A percentile compares a stretch with the other conserved stretches of the same genome.
phyloP scores from a whole-genome alignment of 2,113 vertebrate species.

The Xiphorhynchus elegans region DNA sequence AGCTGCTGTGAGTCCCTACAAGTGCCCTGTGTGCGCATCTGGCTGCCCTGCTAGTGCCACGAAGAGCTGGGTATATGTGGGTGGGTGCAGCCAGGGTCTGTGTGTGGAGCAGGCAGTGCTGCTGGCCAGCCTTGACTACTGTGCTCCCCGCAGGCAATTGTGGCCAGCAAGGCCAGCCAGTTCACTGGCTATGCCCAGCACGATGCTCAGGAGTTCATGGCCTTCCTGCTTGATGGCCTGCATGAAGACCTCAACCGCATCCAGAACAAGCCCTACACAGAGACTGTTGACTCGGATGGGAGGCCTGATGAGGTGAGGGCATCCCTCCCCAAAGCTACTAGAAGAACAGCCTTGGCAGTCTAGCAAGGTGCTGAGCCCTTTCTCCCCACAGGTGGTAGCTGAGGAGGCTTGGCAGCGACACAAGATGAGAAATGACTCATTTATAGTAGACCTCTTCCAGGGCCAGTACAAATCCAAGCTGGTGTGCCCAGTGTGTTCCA shows the following conservation, averaged over 20 bases:
- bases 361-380: neutral
- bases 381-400: conserved; percentile 86
- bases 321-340: neutral
- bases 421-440: conserved; percentile 98
- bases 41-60: neutral
- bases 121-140: neutral
- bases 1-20: neutral
- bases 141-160: conserved; percentile 82
- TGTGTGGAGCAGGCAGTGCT: neutral
- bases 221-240: conserved; percentile 95
- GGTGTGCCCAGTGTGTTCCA: conserved; percentile 95
- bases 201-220: conserved; percentile 99
- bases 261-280: conserved; percentile 97
- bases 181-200: conserved; percentile 98
- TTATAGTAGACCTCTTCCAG: conserved; percentile 98
- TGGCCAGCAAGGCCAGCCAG: conserved; percentile 97
- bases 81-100: neutral
- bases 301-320: conserved; percentile 88
- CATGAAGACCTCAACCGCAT: conserved; percentile 98
- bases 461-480: conserved; percentile 99
- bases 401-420: conserved; percentile 98
- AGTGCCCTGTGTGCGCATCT: neutral
- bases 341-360: neutral
- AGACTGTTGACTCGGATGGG: conserved; percentile 94
- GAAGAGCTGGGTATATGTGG: neutral